These are phyloP conservation scores for Latrodectus hesperus DNA, from an alignment of 2,888 invertebrate species.

Conservation along the genomic window DNA sequence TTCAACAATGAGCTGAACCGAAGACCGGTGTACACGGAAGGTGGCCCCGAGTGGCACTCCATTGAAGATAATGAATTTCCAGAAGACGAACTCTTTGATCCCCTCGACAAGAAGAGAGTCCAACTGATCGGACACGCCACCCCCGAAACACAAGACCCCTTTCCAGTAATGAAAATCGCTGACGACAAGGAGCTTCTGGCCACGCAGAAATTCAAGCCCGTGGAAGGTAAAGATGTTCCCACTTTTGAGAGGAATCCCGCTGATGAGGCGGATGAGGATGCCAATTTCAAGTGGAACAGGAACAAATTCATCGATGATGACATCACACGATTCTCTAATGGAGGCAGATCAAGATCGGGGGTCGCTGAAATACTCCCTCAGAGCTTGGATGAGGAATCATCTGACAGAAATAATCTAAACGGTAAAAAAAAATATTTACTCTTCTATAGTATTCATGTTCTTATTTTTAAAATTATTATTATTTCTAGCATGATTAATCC, in stretches of 20 bases:
- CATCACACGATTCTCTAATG: conserved; percentile 41
- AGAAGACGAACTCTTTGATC: conserved; percentile 32
- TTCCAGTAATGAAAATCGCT: background rate
- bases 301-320: conserved; percentile 42
- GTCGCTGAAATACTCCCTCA: background rate
- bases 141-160: background rate
- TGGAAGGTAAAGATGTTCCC: conserved; percentile 12
- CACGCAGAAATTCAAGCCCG: background rate
- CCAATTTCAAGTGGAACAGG: conserved; percentile 52
- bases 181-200: background rate
- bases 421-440: conserved; percentile 24
- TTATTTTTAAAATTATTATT: background rate
- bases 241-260: conserved; percentile 15
- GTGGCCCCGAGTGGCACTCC: conserved; percentile 66
- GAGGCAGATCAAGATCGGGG: background rate
- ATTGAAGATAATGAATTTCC: conserved; percentile 19
- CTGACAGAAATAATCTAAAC: conserved; percentile 25
- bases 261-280: conserved; percentile 23
- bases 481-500: background rate
- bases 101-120: conserved; percentile 63
- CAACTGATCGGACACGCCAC: background rate
- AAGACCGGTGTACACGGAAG: conserved; percentile 53
- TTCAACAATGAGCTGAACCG: conserved; percentile 58
- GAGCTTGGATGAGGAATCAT: background rate
- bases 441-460: background rate